phyloP scores from a whole-genome alignment of 1,140 invertebrate species.

The Globodera rostochiensis region DNA sequence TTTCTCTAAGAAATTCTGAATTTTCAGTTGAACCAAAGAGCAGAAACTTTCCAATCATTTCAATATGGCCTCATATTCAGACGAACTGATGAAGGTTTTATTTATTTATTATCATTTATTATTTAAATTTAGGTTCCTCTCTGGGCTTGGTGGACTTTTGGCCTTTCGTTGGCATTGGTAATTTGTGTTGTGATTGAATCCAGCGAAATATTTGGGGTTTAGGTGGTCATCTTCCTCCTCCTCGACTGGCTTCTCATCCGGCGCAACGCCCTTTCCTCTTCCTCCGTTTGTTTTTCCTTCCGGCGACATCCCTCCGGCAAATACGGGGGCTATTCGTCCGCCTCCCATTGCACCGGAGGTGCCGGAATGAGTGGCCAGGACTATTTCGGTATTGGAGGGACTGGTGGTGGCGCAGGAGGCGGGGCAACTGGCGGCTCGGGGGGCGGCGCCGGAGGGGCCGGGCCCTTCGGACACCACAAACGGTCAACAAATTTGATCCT shows the following conservation, averaged over 20 bases:
- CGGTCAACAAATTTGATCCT: constrained; percentile 58
- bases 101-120: constrained; percentile 2
- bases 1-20: background rate
- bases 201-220: background rate
- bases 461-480: constrained; percentile 48
- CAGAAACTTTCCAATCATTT: background rate
- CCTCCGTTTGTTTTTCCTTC: constrained; percentile 21
- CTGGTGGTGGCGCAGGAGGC: background rate
- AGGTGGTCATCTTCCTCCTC: constrained; percentile 52
- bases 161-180: constrained; percentile 49
- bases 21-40: too few relatives aligned
- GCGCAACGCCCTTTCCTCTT: constrained; percentile 49
- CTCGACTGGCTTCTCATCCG: constrained; percentile 62
- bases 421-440: constrained; percentile 1
- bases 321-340: constrained; percentile 48
- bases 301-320: constrained; percentile 23
- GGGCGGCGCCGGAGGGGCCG: constrained; percentile 7
- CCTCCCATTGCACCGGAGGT: constrained; percentile 10
- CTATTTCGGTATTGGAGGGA: background rate
- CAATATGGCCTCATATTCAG: constrained; percentile 11
- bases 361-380: constrained; percentile 7
- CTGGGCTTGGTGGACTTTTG: constrained; percentile 60
- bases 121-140: constrained; percentile 12
- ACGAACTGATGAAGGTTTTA: constrained; percentile 10
- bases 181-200: background rate